phyloP scores from a whole-genome alignment of 2,797 vertebrate genomes.

The Sciurus carolinensis region DNA sequence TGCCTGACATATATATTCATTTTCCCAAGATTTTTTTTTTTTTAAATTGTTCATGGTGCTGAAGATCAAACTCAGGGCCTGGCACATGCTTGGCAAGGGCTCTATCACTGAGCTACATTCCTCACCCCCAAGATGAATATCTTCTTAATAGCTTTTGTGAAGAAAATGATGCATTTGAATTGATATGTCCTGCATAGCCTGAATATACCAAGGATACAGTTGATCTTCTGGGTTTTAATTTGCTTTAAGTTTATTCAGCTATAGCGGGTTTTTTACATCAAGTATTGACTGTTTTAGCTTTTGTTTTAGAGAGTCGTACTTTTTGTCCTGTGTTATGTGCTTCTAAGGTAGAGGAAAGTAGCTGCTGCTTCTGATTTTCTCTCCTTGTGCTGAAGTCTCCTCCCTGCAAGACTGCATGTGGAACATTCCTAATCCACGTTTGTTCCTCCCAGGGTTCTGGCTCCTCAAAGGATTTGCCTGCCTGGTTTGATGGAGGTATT shows the following conservation, averaged over 20 bases:
- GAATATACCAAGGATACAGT: slow-evolving; percentile 77
- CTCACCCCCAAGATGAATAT: not conserved
- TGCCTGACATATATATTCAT: not conserved
- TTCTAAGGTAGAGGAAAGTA: not conserved
- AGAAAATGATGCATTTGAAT: slow-evolving; percentile 80
- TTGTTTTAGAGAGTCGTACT: not conserved
- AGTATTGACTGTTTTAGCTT: not conserved
- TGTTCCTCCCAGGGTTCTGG: slow-evolving; percentile 61
- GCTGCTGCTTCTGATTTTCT: not conserved
- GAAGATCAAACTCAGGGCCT: not conserved
- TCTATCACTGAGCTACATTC: not conserved
- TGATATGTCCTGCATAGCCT: slow-evolving; percentile 69
- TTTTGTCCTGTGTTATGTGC: not conserved
- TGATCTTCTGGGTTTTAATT: slow-evolving; percentile 62
- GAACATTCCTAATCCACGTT: slow-evolving; percentile 2
- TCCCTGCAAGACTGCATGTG: not conserved
- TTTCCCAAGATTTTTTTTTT: not conserved
- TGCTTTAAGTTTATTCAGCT: not conserved
- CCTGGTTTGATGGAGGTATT: slow-evolving; percentile 22
- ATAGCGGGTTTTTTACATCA: not conserved
- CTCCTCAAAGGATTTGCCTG: slow-evolving; percentile 64
- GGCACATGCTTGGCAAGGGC: fast-evolving
- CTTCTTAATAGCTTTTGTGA: slow-evolving; percentile 71
- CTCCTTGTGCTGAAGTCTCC: not conserved
- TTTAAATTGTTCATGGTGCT: not conserved